Percentiles rank a stretch among this genome's conserved stretches.
These are phyloP conservation scores for Uloborus plumipes DNA, from an alignment of 2,888 invertebrate species.

Conservation along the genomic window DNA sequence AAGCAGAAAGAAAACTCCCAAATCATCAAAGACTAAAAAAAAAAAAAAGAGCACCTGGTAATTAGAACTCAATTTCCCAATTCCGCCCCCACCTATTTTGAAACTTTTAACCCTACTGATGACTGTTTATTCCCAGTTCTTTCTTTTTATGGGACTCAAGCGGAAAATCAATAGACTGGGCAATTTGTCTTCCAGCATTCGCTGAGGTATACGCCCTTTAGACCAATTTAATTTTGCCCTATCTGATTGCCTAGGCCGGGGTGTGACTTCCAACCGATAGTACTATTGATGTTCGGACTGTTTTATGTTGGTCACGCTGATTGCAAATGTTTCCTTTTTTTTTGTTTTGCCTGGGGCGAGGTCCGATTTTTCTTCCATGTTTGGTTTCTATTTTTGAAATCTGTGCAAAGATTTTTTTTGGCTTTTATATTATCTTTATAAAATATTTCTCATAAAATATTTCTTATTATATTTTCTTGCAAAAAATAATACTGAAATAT, in stretches of 20 bases:
- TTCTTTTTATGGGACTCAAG: constrained; percentile 22
- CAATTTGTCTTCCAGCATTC: constrained; percentile 52
- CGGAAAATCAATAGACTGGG: constrained; percentile 44
- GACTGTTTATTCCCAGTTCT: constrained; percentile 52
- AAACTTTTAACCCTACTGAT: constrained; percentile 48
- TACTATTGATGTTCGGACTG: constrained; percentile 29
- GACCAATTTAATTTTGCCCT: constrained; percentile 63
- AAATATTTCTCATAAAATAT: no score
- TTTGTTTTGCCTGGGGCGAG: not conserved
- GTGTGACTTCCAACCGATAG: constrained; percentile 47
- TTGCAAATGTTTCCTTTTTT: constrained; percentile 28
- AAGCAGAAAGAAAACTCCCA: no score
- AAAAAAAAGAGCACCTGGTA: constrained; percentile 21
- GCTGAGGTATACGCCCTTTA: constrained; percentile 54
- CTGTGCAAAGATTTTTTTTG: not conserved
- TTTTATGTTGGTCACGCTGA: constrained; percentile 32
- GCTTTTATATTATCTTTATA: not conserved
- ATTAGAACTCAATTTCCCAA: constrained; percentile 45
- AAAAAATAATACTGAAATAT: no score
- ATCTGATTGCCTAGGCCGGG: constrained; percentile 53
- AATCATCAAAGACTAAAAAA: not conserved
- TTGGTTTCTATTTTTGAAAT: not conserved
- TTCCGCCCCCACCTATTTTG: constrained; percentile 19
- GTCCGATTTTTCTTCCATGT: not conserved
- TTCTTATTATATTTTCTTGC: no score